phyloP scores from a whole-genome alignment of 2,113 vertebrate species.

The Hiodon tergisus region DNA sequence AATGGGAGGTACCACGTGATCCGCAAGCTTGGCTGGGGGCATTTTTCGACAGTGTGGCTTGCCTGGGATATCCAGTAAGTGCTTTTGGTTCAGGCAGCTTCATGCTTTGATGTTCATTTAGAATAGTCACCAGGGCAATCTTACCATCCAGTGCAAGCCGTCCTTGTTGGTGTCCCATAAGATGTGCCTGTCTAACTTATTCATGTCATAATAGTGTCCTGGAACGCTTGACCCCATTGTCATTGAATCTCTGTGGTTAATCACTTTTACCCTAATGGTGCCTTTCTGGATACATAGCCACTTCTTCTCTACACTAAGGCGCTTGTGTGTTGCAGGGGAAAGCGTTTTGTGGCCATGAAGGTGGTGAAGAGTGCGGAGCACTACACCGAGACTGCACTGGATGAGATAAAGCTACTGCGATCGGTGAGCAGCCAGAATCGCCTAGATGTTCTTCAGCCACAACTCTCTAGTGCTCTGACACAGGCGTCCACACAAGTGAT shows the following conservation, averaged over 20 bases:
- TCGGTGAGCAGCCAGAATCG: constrained; percentile 66
- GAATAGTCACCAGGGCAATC: background rate
- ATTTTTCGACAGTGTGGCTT: constrained; percentile 97
- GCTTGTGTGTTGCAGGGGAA: constrained; percentile 63
- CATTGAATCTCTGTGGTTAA: too few species aligned
- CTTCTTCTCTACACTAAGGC: background rate
- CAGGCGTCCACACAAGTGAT: too few species aligned
- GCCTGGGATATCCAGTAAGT: constrained; percentile 98
- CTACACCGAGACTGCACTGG: constrained; percentile 94
- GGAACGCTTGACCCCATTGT: too few species aligned
- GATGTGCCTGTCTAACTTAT: too few species aligned
- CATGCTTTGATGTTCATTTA: background rate
- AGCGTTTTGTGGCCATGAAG: constrained; percentile 94
- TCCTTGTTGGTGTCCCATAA: too few species aligned
- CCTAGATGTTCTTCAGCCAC: background rate
- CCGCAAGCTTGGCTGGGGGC: constrained; percentile 95
- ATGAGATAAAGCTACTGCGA: constrained; percentile 92
- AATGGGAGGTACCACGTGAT: constrained; percentile 91
- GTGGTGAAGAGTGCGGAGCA: constrained; percentile 98
- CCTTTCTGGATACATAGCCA: background rate
- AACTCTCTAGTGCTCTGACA: background rate
- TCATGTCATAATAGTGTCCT: too few species aligned
- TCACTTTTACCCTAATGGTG: too few species aligned
- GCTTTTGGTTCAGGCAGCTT: background rate
- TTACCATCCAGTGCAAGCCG: background rate